These are phyloP conservation scores for Athripsodes cinereus DNA, from an alignment of 2,888 invertebrate genomes.

Conservation along the genomic window DNA sequence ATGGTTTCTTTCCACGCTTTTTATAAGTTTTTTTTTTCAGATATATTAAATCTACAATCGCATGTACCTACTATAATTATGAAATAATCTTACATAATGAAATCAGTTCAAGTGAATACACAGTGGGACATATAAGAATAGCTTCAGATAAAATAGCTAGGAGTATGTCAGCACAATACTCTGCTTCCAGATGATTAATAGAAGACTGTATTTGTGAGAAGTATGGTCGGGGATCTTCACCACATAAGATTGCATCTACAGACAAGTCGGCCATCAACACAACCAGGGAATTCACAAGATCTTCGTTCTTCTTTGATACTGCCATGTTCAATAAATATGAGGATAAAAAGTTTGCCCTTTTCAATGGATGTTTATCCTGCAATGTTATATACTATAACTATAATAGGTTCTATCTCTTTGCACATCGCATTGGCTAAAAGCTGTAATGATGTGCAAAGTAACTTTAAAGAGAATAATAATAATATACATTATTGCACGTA, in stretches of 20 bases:
- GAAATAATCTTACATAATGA: slow-evolving; percentile 12
- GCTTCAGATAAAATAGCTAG: slow-evolving; percentile 18
- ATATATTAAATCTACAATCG: too few species aligned
- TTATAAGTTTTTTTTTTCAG: too few species aligned
- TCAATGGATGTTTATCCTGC: neutral
- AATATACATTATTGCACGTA: too few species aligned
- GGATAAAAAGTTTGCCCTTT: neutral
- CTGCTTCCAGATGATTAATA: slow-evolving; percentile 5
- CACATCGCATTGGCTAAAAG: too few species aligned
- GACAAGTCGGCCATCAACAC: slow-evolving; percentile 41
- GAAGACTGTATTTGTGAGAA: slow-evolving; percentile 37
- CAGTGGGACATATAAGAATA: slow-evolving; percentile 15
- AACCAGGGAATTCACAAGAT: slow-evolving; percentile 37
- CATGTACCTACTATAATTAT: neutral
- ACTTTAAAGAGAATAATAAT: too few species aligned
- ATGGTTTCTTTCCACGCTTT: too few species aligned
- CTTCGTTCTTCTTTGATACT: slow-evolving; percentile 35
- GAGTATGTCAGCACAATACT: slow-evolving; percentile 10
- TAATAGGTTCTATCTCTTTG: too few species aligned
- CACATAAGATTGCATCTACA: slow-evolving; percentile 36
- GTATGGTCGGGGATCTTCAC: slow-evolving; percentile 42
- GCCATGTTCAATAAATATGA: slow-evolving; percentile 36
- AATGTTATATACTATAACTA: neutral
- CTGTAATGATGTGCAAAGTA: too few species aligned
- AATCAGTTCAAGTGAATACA: slow-evolving; percentile 17